These are phyloP conservation scores for Dinoponera quadriceps DNA, from an alignment of 1,140 invertebrate genomes.

Conservation along the genomic window DNA sequence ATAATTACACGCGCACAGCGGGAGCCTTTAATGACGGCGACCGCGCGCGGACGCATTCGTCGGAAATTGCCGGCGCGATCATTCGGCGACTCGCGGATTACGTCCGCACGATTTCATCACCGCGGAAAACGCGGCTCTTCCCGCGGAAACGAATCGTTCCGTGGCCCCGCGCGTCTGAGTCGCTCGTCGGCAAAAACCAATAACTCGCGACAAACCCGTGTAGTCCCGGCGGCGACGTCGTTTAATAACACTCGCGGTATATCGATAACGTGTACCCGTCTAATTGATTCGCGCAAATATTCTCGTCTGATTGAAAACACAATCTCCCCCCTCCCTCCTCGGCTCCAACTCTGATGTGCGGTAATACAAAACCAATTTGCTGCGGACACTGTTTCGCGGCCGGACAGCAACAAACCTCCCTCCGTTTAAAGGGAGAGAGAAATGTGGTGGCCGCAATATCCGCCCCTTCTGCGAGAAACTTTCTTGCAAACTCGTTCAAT, in stretches of 20 bases:
- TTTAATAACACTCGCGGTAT: neutral
- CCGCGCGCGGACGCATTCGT: too few species aligned
- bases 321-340: neutral
- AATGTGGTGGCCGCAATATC: slow-evolving; percentile 3
- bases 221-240: too few species aligned
- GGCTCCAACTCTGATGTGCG: neutral
- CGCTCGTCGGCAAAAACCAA: too few species aligned
- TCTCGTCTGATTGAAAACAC: neutral
- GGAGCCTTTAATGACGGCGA: neutral
- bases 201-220: too few species aligned
- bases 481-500: slow-evolving; percentile 31
- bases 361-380: neutral
- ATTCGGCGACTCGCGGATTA: too few species aligned
- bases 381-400: neutral
- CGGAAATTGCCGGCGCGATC: neutral
- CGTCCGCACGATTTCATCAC: too few species aligned
- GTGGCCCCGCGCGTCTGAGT: too few species aligned
- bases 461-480: neutral
- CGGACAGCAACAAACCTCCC: neutral
- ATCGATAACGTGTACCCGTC: neutral
- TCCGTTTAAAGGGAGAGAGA: slow-evolving; percentile 12
- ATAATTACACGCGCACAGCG: neutral
- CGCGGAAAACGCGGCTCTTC: too few species aligned
- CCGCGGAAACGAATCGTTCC: too few species aligned
- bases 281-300: neutral